Percentiles rank a stretch among this genome's conserved stretches.
phyloP scores from a whole-genome alignment of 2,113 vertebrate genomes.

The Sarotherodon lohbergeri region DNA sequence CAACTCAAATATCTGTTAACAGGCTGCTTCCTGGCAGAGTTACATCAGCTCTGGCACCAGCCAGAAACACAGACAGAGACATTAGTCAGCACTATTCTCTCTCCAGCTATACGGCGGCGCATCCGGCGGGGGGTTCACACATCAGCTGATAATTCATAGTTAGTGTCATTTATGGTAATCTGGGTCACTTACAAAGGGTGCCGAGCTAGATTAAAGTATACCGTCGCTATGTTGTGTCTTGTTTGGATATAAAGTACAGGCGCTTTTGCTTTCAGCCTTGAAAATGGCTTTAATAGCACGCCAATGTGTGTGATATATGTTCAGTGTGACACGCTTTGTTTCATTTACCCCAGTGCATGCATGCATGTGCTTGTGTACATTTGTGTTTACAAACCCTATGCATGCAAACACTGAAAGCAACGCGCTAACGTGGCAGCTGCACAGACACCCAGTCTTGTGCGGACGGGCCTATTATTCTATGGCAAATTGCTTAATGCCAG shows the following conservation, averaged over 20 bases:
- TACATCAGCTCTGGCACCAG: constrained; percentile 73
- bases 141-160: constrained; percentile 55
- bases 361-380: neutral
- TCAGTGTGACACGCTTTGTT: neutral
- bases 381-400: neutral
- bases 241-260: neutral
- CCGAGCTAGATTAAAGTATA: neutral
- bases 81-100: constrained; percentile 65
- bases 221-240: neutral
- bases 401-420: neutral
- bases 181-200: constrained; percentile 33
- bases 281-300: neutral
- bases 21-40: constrained; percentile 72
- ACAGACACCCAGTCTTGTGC: constrained; percentile 33
- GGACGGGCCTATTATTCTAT: constrained; percentile 57
- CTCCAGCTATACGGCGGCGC: constrained; percentile 7
- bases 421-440: neutral
- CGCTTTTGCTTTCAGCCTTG: neutral
- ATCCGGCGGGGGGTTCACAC: constrained; percentile 33
- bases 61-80: constrained; percentile 59
- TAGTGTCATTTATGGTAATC: constrained; percentile 45
- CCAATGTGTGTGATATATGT: neutral
- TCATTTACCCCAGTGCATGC: neutral
- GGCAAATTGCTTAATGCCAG: constrained; percentile 61
- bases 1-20: constrained; percentile 68